Base-by-base conservation (phyloP, 2,888 invertebrate genomes). In the Ophonus ardosiacus region DNA sequence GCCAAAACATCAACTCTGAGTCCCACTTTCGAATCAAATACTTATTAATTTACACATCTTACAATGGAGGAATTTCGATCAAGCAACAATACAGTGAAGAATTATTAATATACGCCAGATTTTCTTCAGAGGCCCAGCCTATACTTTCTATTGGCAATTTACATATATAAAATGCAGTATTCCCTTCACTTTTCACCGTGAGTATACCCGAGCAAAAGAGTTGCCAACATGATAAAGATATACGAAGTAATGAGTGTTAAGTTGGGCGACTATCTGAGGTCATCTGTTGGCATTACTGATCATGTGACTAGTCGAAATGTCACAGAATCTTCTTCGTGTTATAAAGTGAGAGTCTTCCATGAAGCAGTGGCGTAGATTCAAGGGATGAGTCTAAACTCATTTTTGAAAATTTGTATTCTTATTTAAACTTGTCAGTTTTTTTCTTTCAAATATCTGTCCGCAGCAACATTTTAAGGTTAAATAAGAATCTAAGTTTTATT, bases 91-190 rank as follows among this genome's bases (percentile, higher is more conserved):
- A 18, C 18, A 18, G 8, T 13, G 40, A 74, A 74, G 71, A 74
- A 74, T 43, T 74, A 74, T 74, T 40, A 74, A 74, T 74, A 74
- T 74, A 74, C 15, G 43, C 10, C 43, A 74, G 43, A 74, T 74
- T 74, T 74, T 74, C 71, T 74, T 74, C 43, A 17, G 78, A 15
- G 85, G 80, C 85, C 79, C 79, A 85, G 71, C 85, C 68, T 85
- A 85, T 80, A 85, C 85, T 85, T 85, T 85, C 85, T 85, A 85
- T 85, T 85, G 80, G 85, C 71, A 85, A 85, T 85, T 85, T 85
- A 85, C 85, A 85, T 85, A 85, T 80, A 85, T 85, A 85, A 85
- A 85, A 85, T 85, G 85, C 85, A 85, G 68, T 59, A 79, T 85
- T 85, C 85, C 85, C 85, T 85, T 85, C 85, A 85, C 85, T 85